phyloP scores from a whole-genome alignment of 1,140 invertebrate species.

The Cherax destructor region DNA sequence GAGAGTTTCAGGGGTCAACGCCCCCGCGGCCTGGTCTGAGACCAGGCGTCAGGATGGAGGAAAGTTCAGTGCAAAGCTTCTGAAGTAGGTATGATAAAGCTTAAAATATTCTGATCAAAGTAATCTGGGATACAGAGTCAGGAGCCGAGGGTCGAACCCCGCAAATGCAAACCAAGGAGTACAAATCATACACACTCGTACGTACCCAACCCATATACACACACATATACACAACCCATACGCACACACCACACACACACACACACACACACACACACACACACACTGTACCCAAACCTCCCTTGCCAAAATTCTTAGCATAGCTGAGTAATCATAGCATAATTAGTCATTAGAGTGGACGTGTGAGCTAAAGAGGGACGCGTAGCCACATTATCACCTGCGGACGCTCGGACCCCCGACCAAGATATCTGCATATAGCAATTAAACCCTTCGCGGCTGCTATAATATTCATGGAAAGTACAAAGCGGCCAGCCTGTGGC shows the following conservation, averaged over 20 bases:
- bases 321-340: constrained; percentile 18
- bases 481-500: constrained; percentile 64
- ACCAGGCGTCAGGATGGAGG: too few relatives aligned
- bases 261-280: constrained; percentile 41
- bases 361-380: constrained; percentile 23
- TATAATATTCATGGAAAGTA: constrained; percentile 71
- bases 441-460: constrained; percentile 69
- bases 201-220: too few relatives aligned
- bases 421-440: constrained; percentile 70
- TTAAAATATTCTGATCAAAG: too few relatives aligned
- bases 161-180: too few relatives aligned
- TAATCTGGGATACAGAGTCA: too few relatives aligned
- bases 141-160: too few relatives aligned
- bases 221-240: too few relatives aligned
- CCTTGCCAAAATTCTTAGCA: constrained; percentile 6
- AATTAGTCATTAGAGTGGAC: constrained; percentile 27
- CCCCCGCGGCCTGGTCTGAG: too few relatives aligned
- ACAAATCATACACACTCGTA: too few relatives aligned
- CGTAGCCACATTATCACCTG: constrained; percentile 31
- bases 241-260: background rate
- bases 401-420: constrained; percentile 42
- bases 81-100: too few relatives aligned
- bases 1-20: too few relatives aligned
- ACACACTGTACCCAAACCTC: background rate
- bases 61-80: too few relatives aligned